phyloP scores from a whole-genome alignment of 2,888 invertebrate genomes.

The Lucinisca nassula region DNA sequence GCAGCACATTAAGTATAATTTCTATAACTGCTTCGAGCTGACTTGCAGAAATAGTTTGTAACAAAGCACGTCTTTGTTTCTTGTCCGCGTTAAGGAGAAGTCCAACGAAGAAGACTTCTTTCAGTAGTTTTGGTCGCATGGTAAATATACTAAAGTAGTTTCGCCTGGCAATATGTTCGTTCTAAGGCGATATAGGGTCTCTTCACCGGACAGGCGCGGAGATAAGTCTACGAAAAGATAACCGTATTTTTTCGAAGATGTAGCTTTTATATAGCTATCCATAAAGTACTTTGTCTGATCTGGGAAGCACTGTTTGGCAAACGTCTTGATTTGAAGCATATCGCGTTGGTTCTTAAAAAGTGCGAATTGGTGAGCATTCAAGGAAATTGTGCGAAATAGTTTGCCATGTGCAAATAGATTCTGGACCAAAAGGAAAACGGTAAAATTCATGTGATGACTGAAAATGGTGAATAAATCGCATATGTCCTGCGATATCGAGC shows the following conservation, averaged over 20 bases:
- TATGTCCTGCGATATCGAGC: conserved; percentile 5
- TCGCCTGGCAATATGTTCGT: conserved; percentile 21
- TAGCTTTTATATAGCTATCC: conserved; percentile 53
- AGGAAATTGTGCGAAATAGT: conserved; percentile 37
- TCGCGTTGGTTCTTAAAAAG: conserved; percentile 54
- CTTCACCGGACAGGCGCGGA: neutral
- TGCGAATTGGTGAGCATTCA: conserved; percentile 51
- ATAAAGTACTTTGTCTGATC: conserved; percentile 53
- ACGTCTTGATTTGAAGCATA: conserved; percentile 50
- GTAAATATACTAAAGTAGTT: conserved; percentile 18
- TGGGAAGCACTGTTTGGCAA: conserved; percentile 59
- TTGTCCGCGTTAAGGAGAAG: conserved; percentile 9
- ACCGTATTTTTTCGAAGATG: conserved; percentile 2
- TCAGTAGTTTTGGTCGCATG: conserved; percentile 10
- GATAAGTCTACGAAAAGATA: conserved; percentile 19
- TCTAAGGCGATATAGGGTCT: conserved; percentile 1
- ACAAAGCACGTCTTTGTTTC: neutral
- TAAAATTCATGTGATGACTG: conserved; percentile 43
- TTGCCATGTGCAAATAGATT: conserved; percentile 45
- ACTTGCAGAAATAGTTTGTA: neutral
- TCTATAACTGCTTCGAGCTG: conserved; percentile 3
- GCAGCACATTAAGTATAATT: conserved; percentile 9
- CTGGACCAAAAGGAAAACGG: conserved; percentile 20
- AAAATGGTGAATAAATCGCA: conserved; percentile 39
- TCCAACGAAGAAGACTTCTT: conserved; percentile 3